Evolutionary conservation across 2,113 vertebrate species (phyloP).

Genomic region (Nestor notabilis): DNA sequence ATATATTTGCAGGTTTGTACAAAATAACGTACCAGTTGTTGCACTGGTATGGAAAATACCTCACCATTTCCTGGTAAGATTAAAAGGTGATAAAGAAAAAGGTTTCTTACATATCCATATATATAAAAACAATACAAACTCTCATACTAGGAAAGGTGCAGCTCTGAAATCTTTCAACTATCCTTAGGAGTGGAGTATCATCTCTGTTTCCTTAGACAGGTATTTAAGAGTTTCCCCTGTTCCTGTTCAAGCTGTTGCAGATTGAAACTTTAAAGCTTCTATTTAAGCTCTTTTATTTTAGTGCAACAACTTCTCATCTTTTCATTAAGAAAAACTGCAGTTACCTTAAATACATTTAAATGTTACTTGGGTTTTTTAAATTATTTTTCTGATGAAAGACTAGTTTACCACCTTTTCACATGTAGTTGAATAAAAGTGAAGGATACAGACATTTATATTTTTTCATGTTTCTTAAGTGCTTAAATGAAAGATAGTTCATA

Average conservation of each 20-base stretch:
- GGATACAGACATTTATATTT: not conserved
- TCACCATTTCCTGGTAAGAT: not conserved
- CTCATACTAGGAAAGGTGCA: not conserved
- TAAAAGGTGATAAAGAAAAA: not conserved
- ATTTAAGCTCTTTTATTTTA: not conserved
- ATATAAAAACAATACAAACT: not conserved
- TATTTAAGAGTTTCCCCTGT: not conserved
- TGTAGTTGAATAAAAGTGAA: not conserved
- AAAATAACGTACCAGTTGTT: not conserved
- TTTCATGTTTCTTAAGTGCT: not conserved
- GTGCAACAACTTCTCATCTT: not conserved
- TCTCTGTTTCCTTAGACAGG: not conserved
- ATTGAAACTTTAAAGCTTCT: not conserved
- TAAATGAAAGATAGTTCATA: not conserved
- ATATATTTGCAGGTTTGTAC: not conserved
- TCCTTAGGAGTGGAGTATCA: not conserved
- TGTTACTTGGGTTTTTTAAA: fast-evolving
- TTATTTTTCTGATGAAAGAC: not conserved
- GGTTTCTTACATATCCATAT: no score
- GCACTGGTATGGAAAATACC: not conserved
- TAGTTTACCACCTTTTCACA: fast-evolving
- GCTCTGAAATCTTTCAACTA: not conserved
- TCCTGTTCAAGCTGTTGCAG: not conserved
- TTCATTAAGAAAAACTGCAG: not conserved
- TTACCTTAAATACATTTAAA: not conserved